Evolutionary conservation across 2,888 invertebrate species (phyloP).

Genomic region (Nebria brevicollis): DNA sequence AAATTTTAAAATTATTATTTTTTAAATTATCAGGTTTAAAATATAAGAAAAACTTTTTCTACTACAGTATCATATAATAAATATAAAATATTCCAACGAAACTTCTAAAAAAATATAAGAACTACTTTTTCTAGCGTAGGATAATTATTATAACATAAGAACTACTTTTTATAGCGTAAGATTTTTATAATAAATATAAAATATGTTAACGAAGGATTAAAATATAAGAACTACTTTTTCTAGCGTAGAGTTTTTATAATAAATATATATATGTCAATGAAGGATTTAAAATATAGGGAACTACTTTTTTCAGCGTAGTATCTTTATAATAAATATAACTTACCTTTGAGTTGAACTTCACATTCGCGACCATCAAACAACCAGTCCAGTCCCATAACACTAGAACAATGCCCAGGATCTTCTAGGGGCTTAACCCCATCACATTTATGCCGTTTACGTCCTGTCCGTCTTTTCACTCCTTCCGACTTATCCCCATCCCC

Average conservation of each 20-base stretch:
- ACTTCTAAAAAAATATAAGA: no score
- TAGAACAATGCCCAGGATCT: conserved; percentile 60
- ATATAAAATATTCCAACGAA: background rate
- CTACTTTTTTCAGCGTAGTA: no score
- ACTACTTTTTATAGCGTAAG: no score
- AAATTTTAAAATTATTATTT: background rate
- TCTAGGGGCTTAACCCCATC: conserved; percentile 50
- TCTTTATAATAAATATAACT: background rate
- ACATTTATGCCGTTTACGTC: conserved; percentile 54
- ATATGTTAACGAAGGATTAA: no score
- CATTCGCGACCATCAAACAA: conserved; percentile 67
- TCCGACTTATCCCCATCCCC: conserved; percentile 36
- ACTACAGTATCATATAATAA: background rate
- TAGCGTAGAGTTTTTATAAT: no score
- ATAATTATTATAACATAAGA: no score
- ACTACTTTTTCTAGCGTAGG: no score
- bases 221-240: no score
- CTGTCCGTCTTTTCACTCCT: conserved; percentile 52
- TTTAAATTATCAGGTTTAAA: background rate
- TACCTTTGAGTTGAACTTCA: conserved; percentile 53
- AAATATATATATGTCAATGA: no score
- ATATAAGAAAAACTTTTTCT: no score
- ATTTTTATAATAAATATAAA: no score
- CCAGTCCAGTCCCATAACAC: conserved; percentile 72
- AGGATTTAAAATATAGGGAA: no score